phyloP scores from a whole-genome alignment of 2,113 vertebrate species.

The Syrmaticus mikado region DNA sequence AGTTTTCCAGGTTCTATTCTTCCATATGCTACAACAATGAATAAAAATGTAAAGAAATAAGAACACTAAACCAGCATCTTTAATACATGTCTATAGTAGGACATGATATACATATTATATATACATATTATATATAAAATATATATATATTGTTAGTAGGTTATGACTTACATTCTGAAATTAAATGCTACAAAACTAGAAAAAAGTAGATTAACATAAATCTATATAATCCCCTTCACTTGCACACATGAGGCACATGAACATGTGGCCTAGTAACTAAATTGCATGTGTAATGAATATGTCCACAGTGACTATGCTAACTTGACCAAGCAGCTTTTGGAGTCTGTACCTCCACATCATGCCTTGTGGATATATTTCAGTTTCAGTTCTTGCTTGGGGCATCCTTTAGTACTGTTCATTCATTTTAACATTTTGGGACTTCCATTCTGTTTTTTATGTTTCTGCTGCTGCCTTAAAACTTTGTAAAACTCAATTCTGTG shows the following conservation, averaged over 20 bases:
- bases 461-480: neutral
- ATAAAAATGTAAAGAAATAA: neutral
- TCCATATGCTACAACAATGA: neutral
- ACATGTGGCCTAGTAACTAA: neutral
- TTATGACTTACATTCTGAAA: neutral
- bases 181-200: neutral
- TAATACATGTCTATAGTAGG: neutral
- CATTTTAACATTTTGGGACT: neutral
- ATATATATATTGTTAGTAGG: neutral
- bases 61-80: neutral
- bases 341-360: neutral
- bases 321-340: neutral
- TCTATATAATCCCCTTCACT: neutral
- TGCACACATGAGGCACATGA: neutral
- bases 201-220: neutral
- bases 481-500: neutral
- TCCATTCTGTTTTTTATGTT: neutral
- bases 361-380: neutral
- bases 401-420: neutral
- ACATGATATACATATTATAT: neutral
- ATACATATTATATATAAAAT: neutral
- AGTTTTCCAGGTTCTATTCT: too few species aligned
- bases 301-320: neutral
- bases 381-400: neutral
- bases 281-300: neutral